A percentile compares a stretch with the other conserved stretches of the same genome.
phyloP scores from a whole-genome alignment of 2,797 vertebrate species.

The Coranthus polyacanthus region DNA sequence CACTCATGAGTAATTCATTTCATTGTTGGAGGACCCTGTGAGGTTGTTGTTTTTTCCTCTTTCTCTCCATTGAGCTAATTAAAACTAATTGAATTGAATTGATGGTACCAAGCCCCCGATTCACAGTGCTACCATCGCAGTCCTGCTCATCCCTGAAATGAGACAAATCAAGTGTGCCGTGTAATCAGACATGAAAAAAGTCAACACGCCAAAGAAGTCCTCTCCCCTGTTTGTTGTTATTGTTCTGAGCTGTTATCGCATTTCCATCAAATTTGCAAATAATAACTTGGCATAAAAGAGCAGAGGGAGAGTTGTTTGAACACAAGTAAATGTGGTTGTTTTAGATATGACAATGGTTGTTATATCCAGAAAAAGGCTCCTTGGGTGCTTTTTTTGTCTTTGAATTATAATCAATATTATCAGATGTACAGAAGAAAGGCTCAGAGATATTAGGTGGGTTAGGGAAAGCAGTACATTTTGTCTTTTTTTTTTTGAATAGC shows the following conservation, averaged over 20 bases:
- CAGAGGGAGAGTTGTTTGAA: slow-evolving; percentile 30
- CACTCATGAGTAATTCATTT: slow-evolving; percentile 82
- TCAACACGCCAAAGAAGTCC: slow-evolving; percentile 53
- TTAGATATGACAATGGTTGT: slow-evolving; percentile 15
- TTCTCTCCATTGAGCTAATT: slow-evolving; percentile 77
- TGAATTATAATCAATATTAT: slow-evolving; percentile 4
- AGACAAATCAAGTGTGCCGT: slow-evolving; percentile 78
- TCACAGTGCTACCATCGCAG: slow-evolving; percentile 61
- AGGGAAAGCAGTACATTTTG: too few species aligned
- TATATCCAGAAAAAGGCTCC: slow-evolving; percentile 5
- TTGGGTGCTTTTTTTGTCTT: slow-evolving; percentile 1
- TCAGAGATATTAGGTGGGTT: neutral
- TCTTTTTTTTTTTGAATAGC: too few species aligned
- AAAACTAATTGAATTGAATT: slow-evolving; percentile 83
- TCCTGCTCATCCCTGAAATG: slow-evolving; percentile 81
- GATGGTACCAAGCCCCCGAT: slow-evolving; percentile 64
- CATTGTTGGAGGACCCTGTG: slow-evolving; percentile 71
- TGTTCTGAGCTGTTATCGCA: slow-evolving; percentile 57
- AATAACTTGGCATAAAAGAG: slow-evolving; percentile 47
- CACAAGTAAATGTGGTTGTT: slow-evolving; percentile 26
- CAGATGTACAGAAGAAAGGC: neutral
- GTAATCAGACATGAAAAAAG: slow-evolving; percentile 75
- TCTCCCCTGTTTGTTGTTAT: slow-evolving; percentile 64
- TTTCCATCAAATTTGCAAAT: slow-evolving; percentile 58
- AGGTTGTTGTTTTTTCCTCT: slow-evolving; percentile 65